Conservation (phyloP, 2,888 invertebrate species). For the Oxytorus armatus region DNA sequence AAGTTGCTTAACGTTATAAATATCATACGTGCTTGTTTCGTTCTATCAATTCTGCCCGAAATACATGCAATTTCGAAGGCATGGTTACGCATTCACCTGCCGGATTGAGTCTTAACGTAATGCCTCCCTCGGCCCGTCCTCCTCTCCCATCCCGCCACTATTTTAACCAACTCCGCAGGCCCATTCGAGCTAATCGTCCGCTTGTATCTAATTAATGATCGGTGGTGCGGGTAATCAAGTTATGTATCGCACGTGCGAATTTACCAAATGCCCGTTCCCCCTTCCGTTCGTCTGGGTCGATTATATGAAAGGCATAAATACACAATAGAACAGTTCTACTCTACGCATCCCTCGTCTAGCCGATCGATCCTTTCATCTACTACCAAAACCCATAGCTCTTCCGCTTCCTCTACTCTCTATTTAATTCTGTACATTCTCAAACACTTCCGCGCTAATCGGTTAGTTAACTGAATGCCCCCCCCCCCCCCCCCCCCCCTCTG, state of each 20-base stretch:
- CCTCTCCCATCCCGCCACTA: too few species aligned
- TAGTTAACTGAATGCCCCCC: constrained; percentile 46
- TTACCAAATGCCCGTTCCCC: constrained; percentile 65
- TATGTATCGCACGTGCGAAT: constrained; percentile 70
- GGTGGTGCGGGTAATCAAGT: constrained; percentile 75
- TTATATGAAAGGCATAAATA: constrained; percentile 70
- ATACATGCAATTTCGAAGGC: constrained; percentile 76
- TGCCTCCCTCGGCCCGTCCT: constrained; percentile 28
- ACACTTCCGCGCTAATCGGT: constrained; percentile 53
- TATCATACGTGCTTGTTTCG: background rate
- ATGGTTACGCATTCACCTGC: constrained; percentile 78
- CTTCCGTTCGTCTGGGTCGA: constrained; percentile 47
- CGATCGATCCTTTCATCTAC: constrained; percentile 53
- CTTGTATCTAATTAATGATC: constrained; percentile 78
- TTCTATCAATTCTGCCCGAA: constrained; percentile 23
- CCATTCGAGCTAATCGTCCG: constrained; percentile 75
- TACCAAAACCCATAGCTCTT: constrained; percentile 50
- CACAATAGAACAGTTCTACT: constrained; percentile 47
- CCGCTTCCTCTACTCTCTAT: constrained; percentile 51
- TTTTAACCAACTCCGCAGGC: constrained; percentile 36
- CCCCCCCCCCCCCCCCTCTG: constrained; percentile 19
- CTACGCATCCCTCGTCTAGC: constrained; percentile 5
- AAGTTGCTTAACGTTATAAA: background rate
- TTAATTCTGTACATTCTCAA: constrained; percentile 37
- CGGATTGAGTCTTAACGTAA: constrained; percentile 74